Base-by-base conservation (phyloP, 2,888 invertebrate genomes). In the Pristionchus fissidentatus region DNA sequence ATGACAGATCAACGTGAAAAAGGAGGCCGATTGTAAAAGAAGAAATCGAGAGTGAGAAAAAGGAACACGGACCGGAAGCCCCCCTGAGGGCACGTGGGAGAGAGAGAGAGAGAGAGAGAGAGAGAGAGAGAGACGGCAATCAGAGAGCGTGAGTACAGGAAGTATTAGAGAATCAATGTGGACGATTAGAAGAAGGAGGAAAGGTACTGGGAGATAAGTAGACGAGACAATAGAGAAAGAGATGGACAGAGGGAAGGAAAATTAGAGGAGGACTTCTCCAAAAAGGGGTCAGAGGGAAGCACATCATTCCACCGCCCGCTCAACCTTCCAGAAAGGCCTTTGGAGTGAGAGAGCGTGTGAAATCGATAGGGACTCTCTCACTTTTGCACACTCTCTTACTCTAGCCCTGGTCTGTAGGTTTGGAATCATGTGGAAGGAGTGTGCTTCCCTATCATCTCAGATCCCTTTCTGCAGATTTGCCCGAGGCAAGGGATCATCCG, bases 81-180 rank as follows among this genome's bases (percentile, higher is more conserved):
- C n/a, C n/a, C n/a, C n/a, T n/a, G n/a, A n/a, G n/a, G n/a, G n/a
- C n/a, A n/a, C n/a, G n/a, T n/a, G n/a, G n/a, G n/a, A n/a, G 73
- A 73, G 73, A 70, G 49, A 29, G 35, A 78, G 78, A 35, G 78
- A 55, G 78, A 35, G 55, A 55, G 52, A 29, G 29, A 41, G 46
- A n/a, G 46, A 75, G 75, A 52, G 78, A 22, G 55, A 78, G 41
- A 32, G 55, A n/a, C 8, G 26, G 19, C 13, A n/a, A n/a, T 15
- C 8, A n/a, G 38, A 32, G 78, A 15, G 19, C 22, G 38, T 32
- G 55, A n/a, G 52, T 22, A 55, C 43, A 78, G 78, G 73, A 46
- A 73, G 46, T 73, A 46, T 46, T 43, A 73, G 73, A 73, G 73
- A 73, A 73, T 73, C 41, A 46, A 49, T 13, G 41, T 46, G 73